Conservation (phyloP, 2,888 invertebrate genomes). For the Branchellion lobata region DNA sequence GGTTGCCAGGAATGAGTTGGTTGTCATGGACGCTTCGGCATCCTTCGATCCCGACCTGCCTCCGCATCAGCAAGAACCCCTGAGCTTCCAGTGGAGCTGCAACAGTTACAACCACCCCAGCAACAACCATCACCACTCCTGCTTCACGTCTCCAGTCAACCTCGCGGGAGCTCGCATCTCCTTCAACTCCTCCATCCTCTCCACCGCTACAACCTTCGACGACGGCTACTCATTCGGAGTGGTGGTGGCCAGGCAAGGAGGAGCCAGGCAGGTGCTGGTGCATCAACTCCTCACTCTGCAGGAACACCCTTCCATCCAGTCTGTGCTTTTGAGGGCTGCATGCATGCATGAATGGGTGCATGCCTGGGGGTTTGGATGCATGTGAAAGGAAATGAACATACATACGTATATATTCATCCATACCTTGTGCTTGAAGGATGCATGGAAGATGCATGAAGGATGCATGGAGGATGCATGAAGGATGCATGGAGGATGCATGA, state of each 20-base stretch:
- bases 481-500: too few relatives aligned
- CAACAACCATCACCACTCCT: background rate
- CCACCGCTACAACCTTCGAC: background rate
- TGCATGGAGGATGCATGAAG: background rate
- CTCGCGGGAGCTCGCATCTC: background rate
- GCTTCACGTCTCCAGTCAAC: background rate
- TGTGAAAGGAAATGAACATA: background rate
- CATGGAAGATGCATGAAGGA: too few relatives aligned
- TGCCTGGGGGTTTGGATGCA: background rate
- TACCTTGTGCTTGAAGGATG: too few relatives aligned
- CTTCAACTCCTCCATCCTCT: background rate
- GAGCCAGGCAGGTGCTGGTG: background rate
- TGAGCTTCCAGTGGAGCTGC: background rate
- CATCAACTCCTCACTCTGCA: constrained; percentile 20
- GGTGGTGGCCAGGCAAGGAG: background rate
- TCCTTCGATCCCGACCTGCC: constrained; percentile 31
- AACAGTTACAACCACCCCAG: background rate
- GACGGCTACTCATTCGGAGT: constrained; percentile 29
- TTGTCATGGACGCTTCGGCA: constrained; percentile 33
- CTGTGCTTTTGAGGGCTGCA: background rate
- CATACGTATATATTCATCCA: background rate
- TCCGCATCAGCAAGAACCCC: background rate
- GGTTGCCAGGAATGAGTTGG: background rate
- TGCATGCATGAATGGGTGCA: background rate
- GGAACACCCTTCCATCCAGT: background rate